Evolutionary conservation across 2,113 vertebrate genomes (phyloP).

Genomic region (Laticauda laticaudata): DNA sequence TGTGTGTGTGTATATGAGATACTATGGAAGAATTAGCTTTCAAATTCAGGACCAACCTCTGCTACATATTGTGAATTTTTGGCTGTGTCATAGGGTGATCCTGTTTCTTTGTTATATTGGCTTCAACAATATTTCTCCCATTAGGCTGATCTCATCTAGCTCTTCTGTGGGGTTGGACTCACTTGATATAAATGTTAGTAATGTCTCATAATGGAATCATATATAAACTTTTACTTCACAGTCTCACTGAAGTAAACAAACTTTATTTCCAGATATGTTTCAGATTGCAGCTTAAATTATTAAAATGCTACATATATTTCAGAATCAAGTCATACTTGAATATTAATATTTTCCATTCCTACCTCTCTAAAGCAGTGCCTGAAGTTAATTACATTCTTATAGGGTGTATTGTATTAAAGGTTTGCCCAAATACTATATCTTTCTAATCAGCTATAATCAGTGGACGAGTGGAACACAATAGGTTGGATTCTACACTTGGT

Average conservation of each 20-base stretch:
- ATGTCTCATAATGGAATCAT: background rate
- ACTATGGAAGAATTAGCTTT: background rate
- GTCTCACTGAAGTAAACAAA: background rate
- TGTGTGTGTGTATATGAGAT: background rate
- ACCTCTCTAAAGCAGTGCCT: background rate
- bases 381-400: background rate
- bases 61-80: too few relatives aligned
- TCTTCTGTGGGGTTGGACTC: background rate
- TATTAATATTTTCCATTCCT: background rate
- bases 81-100: background rate
- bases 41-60: background rate
- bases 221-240: background rate
- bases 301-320: background rate
- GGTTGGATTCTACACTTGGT: conserved; percentile 7
- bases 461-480: conserved; percentile 9
- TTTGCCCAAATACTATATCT: conserved; percentile 14
- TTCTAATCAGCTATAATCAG: conserved; percentile 8
- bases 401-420: background rate
- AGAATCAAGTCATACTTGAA: background rate
- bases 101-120: background rate
- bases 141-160: too few relatives aligned
- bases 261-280: background rate
- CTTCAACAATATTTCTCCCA: background rate
- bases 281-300: background rate
- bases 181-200: background rate